Percentiles rank a stretch among this genome's conserved stretches.
Conservation (phyloP, 2,113 vertebrate genomes). For the Apeltes quadracus region DNA sequence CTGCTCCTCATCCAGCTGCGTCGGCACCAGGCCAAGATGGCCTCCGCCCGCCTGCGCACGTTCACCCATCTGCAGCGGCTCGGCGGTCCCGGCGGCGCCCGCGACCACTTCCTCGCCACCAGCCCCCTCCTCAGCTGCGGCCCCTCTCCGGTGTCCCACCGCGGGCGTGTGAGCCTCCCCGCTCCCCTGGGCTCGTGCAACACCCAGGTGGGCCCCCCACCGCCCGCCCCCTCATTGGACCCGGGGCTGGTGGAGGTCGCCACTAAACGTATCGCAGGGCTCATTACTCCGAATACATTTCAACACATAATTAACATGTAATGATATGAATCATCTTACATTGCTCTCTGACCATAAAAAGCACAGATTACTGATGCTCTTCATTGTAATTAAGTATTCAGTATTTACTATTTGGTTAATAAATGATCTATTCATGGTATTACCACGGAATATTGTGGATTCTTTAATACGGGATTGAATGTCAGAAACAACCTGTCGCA, state of each 20-base stretch:
- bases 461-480: not conserved
- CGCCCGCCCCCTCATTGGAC: conserved; percentile 1
- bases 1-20: conserved; percentile 95
- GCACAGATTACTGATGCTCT: no score
- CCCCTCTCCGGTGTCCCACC: conserved; percentile 51
- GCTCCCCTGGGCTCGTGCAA: conserved; percentile 46
- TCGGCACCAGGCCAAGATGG: conserved; percentile 94
- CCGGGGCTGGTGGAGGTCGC: conserved; percentile 53
- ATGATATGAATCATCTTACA: no score
- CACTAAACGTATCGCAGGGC: conserved; percentile 15
- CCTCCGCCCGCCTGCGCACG: conserved; percentile 87
- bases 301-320: no score
- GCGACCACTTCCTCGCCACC: conserved; percentile 44
- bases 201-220: conserved; percentile 66
- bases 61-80: conserved; percentile 87
- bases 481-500: not conserved
- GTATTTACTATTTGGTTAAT: no score
- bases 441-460: no score
- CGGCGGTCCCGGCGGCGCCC: conserved; percentile 71
- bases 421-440: no score
- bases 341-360: no score
- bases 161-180: conserved; percentile 41
- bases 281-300: no score
- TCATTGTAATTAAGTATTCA: no score
- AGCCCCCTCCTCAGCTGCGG: conserved; percentile 56